Conservation (phyloP, 2,888 invertebrate species). For the Argyresthia goedartella region DNA sequence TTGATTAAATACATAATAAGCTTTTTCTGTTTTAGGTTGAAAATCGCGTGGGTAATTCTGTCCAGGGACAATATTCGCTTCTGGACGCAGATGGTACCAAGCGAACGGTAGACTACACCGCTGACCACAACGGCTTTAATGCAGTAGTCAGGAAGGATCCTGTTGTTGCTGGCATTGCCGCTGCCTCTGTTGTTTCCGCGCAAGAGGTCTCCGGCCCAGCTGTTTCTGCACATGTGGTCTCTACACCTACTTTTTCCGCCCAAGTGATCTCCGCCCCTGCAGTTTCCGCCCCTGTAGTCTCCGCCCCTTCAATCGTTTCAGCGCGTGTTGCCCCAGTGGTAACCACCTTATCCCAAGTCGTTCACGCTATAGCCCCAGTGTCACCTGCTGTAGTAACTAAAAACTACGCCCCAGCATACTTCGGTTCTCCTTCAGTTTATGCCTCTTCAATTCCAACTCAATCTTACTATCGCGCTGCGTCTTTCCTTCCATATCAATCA, state of each 20-base stretch:
- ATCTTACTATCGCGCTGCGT: neutral
- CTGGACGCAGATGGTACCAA: slow-evolving; percentile 65
- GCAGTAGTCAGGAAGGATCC: slow-evolving; percentile 67
- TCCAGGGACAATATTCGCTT: slow-evolving; percentile 66
- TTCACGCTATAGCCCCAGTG: neutral
- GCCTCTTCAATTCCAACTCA: neutral
- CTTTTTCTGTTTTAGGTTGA: slow-evolving; percentile 25
- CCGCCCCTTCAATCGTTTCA: neutral
- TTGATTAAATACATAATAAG: no score
- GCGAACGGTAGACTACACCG: slow-evolving; percentile 66
- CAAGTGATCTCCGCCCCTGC: neutral
- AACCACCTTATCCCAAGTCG: neutral
- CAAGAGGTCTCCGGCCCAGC: slow-evolving; percentile 19
- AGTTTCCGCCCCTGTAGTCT: neutral
- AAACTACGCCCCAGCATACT: neutral
- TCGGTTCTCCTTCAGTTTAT: neutral
- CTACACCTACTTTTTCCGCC: neutral
- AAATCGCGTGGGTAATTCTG: slow-evolving; percentile 56
- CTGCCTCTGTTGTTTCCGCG: slow-evolving; percentile 17
- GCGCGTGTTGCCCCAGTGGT: neutral
- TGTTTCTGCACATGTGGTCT: slow-evolving; percentile 9
- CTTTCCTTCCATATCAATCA: neutral
- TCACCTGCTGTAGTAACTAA: no score
- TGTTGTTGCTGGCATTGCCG: slow-evolving; percentile 29
- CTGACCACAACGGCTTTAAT: slow-evolving; percentile 65